Evolutionary conservation across 2,113 vertebrate species (phyloP).

Genomic region (Trogon melanurus): DNA sequence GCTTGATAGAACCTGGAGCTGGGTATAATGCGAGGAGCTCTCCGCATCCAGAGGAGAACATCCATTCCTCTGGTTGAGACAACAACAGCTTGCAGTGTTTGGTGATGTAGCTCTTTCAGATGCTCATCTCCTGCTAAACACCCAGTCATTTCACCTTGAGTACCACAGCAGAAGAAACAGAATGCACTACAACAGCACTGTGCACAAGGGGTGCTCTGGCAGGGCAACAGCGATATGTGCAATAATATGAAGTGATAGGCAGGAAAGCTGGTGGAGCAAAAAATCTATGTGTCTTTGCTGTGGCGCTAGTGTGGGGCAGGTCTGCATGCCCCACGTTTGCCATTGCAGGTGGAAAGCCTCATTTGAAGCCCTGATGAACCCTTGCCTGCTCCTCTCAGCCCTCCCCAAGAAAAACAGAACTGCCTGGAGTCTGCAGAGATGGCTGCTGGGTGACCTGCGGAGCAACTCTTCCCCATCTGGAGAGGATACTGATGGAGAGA

Average conservation of each 20-base stretch:
- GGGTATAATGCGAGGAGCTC: not conserved
- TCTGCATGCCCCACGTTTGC: not conserved
- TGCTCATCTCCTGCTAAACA: not conserved
- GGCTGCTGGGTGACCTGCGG: not conserved
- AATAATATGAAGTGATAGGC: not conserved
- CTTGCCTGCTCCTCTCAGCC: not conserved
- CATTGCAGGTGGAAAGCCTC: not conserved
- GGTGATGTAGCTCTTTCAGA: not conserved
- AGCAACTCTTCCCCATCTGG: rapidly evolving
- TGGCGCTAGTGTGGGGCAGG: rapidly evolving
- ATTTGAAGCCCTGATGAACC: not conserved
- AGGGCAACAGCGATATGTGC: not conserved
- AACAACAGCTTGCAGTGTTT: not conserved
- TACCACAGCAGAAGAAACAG: not conserved
- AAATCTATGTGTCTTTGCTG: not conserved
- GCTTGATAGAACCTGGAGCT: not conserved
- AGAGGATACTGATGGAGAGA: not conserved
- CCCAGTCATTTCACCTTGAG: not conserved
- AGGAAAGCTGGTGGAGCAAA: not conserved
- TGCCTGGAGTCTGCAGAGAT: not conserved
- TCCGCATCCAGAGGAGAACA: not conserved
- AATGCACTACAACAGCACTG: not conserved
- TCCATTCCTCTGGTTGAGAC: not conserved
- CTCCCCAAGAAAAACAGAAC: not conserved
- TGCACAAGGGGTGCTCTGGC: not conserved